Base-by-base conservation (phyloP, 2,113 vertebrate genomes). In the Pungitius pungitius region DNA sequence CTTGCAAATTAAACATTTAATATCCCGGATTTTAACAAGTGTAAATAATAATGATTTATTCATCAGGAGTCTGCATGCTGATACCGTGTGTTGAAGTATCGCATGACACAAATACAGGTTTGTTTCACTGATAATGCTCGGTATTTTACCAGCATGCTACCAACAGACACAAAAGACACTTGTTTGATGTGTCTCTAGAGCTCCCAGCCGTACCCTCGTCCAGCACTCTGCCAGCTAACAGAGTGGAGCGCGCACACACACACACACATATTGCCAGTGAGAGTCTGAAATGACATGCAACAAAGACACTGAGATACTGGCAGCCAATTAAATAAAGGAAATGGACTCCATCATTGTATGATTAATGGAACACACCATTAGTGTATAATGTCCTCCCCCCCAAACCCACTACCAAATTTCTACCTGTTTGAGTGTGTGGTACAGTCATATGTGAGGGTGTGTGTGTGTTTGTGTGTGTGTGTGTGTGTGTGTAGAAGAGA, bases 311-410 rank as follows among this genome's bases (percentile, higher is more conserved):
- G 73, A 85, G 77, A 81, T 85, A 83, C 83, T 81, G 80, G 78
- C 75, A 81, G 79, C 89, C 88, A 88, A 90, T 92, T 91, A 90
- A 91, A 90, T 91, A 87, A 90, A 90, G 88, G 88, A 90, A 92
- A 90, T 90, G 85, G 91, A 88, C 90, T 89, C 91, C 88, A 91
- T 92, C 86, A 88, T 90, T 89, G 88, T 90, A 89, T 92, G 90
- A 93, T 93, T 92, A 93, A 93, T 91, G 87, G 88, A 88, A 83
- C 73, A 76, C 67, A 65, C 88, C 89, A 92, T 93, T 92, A 92
- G 87, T 78, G 85, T 66, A 77, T 87, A 82, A 88, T 87, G 84
- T 61, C 71, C 37, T 30, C 22, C 45, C 73, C 69, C 52, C 42
- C 20, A 62, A 54, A 51, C 12, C 49, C 26, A 8, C 27, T 89